Evolutionary conservation across 2,888 invertebrate species (phyloP).

Genomic region (Sarcophaga rosellei): DNA sequence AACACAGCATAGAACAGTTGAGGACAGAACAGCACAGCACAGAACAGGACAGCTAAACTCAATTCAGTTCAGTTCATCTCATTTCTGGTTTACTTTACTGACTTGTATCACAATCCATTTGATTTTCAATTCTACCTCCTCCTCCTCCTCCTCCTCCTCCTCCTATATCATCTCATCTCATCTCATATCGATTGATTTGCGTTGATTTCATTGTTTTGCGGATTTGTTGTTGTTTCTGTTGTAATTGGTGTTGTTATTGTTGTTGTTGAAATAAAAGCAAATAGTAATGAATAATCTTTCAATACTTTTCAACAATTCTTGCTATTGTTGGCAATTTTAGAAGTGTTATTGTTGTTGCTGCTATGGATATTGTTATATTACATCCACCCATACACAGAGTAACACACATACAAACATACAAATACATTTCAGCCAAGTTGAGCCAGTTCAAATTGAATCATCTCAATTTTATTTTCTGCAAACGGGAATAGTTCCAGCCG

Average conservation of each 20-base stretch:
- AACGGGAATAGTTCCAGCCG: no score
- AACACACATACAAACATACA: conserved; percentile 6
- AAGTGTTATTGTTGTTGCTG: conserved; percentile 25
- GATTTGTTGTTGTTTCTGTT: conserved; percentile 1
- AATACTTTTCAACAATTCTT: conserved; percentile 41
- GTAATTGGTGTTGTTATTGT: conserved; percentile 11
- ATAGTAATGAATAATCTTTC: conserved; percentile 66
- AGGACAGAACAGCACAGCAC: not conserved
- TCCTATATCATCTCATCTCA: conserved; percentile 9
- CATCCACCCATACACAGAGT: not conserved
- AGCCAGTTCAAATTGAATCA: conserved; percentile 45
- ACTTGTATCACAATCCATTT: not conserved
- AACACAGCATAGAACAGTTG: not conserved
- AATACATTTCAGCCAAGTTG: not conserved
- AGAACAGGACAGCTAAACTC: no score
- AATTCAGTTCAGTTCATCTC: not conserved
- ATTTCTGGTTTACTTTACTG: not conserved
- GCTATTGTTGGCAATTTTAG: conserved; percentile 28
- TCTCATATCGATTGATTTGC: conserved; percentile 62
- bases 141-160: not conserved
- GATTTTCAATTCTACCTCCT: not conserved
- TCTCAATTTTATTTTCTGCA: conserved; percentile 33
- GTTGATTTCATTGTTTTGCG: conserved; percentile 59
- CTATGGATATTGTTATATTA: not conserved
- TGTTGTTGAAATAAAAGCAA: conserved; percentile 56